These are phyloP conservation scores for Aproaerema taeniolella DNA, from an alignment of 2,888 invertebrate species.

Conservation along the genomic window DNA sequence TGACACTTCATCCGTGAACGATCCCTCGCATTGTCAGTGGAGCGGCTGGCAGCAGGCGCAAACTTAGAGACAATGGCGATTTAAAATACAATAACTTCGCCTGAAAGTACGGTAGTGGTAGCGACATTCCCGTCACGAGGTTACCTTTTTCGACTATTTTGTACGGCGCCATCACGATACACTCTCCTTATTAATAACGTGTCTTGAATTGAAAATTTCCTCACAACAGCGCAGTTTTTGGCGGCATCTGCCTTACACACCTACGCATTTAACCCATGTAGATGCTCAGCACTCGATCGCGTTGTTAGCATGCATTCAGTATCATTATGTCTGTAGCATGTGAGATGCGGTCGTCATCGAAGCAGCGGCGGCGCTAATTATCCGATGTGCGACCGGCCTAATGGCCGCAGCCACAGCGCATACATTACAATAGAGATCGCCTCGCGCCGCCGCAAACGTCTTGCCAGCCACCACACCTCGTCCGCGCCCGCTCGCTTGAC, in stretches of 20 bases:
- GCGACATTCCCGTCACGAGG: slow-evolving; percentile 72
- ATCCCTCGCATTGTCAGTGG: no score
- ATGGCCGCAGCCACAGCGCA: slow-evolving; percentile 64
- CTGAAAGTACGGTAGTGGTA: slow-evolving; percentile 60
- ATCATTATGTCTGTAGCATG: slow-evolving; percentile 35
- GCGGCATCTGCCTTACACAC: slow-evolving; percentile 8
- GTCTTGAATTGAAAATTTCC: slow-evolving; percentile 55
- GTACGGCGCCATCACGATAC: slow-evolving; percentile 53
- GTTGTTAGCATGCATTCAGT: slow-evolving; percentile 35
- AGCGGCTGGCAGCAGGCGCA: slow-evolving; percentile 55
- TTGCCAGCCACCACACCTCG: slow-evolving; percentile 28
- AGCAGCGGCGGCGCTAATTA: slow-evolving; percentile 47
- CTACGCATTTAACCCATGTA: no score
- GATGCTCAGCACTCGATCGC: not conserved
- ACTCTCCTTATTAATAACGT: slow-evolving; percentile 68
- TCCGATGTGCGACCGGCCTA: slow-evolving; percentile 49
- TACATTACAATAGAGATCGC: slow-evolving; percentile 68
- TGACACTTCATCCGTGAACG: slow-evolving; percentile 30
- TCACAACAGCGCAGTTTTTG: slow-evolving; percentile 21
- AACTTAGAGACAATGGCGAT: slow-evolving; percentile 71
- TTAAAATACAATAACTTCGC: slow-evolving; percentile 73
- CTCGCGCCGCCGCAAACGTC: slow-evolving; percentile 50
- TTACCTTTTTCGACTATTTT: slow-evolving; percentile 71
- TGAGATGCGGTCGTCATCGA: slow-evolving; percentile 48
- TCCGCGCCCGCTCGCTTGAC: slow-evolving; percentile 34